Conservation (phyloP, 2,797 vertebrate species). For the Liparis tanakae region DNA sequence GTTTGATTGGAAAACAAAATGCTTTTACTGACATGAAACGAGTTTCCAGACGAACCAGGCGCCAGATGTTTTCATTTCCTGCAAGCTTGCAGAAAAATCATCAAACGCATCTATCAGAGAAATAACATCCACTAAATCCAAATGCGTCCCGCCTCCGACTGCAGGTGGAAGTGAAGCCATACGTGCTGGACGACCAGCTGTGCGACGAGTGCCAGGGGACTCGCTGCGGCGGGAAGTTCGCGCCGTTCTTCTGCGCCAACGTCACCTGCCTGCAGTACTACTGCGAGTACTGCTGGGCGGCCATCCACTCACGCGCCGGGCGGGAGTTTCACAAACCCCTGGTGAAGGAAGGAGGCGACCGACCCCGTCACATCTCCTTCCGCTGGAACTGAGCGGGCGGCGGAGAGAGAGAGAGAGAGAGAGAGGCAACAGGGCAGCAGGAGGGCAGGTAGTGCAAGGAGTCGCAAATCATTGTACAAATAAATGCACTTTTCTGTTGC, state of each 20-base stretch:
- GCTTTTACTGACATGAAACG: not conserved
- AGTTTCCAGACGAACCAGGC: not conserved
- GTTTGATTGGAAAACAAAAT: slow-evolving; percentile 4
- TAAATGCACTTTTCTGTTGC: slow-evolving; percentile 99
- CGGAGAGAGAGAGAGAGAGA: slow-evolving; percentile 28
- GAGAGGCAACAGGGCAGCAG: slow-evolving; percentile 72
- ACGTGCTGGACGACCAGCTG: slow-evolving; percentile 99
- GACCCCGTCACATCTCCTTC: slow-evolving; percentile 99
- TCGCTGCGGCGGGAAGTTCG: slow-evolving; percentile 97
- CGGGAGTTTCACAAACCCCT: slow-evolving; percentile 99
- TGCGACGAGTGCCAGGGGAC: slow-evolving; percentile 99
- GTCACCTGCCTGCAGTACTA: slow-evolving; percentile 99
- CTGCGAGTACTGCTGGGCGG: slow-evolving; percentile 99
- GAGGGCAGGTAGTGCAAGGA: slow-evolving; percentile 82
- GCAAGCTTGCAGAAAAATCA: not conserved
- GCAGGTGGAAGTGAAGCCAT: slow-evolving; percentile 99
- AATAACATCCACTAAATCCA: not conserved
- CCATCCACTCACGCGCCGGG: slow-evolving; percentile 98
- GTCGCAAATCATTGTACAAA: slow-evolving; percentile 89
- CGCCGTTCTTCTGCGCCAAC: slow-evolving; percentile 99
- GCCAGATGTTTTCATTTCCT: slow-evolving; percentile 1
- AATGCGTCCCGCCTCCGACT: not conserved
- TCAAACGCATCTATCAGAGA: not conserved
- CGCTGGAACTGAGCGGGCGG: slow-evolving; percentile 92
- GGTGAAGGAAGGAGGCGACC: slow-evolving; percentile 99